These are phyloP conservation scores for Drosophila infuscata DNA, from an alignment of 2,888 invertebrate genomes.

Conservation along the genomic window DNA sequence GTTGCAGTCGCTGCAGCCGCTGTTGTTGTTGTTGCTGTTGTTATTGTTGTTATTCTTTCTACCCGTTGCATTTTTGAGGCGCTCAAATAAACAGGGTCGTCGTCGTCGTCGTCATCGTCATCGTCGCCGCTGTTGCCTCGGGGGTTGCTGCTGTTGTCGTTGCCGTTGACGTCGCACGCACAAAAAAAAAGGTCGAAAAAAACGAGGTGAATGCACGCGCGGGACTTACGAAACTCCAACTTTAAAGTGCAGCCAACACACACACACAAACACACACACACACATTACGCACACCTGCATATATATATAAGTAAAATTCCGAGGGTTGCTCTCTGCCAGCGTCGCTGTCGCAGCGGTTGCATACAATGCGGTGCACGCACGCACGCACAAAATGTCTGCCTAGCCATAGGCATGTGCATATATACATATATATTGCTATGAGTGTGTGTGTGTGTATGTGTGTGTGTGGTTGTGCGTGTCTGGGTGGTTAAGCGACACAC, in stretches of 20 bases:
- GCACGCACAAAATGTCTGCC: slow-evolving; percentile 74
- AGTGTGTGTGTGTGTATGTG: slow-evolving; percentile 8
- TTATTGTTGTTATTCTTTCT: slow-evolving; percentile 49
- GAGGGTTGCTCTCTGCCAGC: slow-evolving; percentile 56
- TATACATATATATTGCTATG: slow-evolving; percentile 17
- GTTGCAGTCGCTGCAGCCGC: slow-evolving; percentile 28
- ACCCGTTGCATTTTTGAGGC: slow-evolving; percentile 68
- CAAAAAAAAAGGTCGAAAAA: slow-evolving; percentile 76
- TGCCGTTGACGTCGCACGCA: slow-evolving; percentile 67
- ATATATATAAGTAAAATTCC: slow-evolving; percentile 36
- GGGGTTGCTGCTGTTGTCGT: slow-evolving; percentile 62
- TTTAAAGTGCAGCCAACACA: slow-evolving; percentile 75
- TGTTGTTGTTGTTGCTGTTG: slow-evolving; percentile 35
- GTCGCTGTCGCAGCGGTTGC: slow-evolving; percentile 30
- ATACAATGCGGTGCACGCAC: slow-evolving; percentile 70
- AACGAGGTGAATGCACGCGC: slow-evolving; percentile 84
- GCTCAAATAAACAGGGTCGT: slow-evolving; percentile 79
- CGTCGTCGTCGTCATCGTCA: slow-evolving; percentile 58
- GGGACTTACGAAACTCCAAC: slow-evolving; percentile 81
- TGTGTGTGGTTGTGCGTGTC: slow-evolving; percentile 25
- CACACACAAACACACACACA: slow-evolving; percentile 40
- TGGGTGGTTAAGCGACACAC: slow-evolving; percentile 74
- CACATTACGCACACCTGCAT: slow-evolving; percentile 47
- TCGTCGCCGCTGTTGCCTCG: slow-evolving; percentile 54
- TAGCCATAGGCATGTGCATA: slow-evolving; percentile 35